These are phyloP conservation scores for Pollenia amentaria DNA, from an alignment of 2,888 invertebrate genomes.

Conservation along the genomic window DNA sequence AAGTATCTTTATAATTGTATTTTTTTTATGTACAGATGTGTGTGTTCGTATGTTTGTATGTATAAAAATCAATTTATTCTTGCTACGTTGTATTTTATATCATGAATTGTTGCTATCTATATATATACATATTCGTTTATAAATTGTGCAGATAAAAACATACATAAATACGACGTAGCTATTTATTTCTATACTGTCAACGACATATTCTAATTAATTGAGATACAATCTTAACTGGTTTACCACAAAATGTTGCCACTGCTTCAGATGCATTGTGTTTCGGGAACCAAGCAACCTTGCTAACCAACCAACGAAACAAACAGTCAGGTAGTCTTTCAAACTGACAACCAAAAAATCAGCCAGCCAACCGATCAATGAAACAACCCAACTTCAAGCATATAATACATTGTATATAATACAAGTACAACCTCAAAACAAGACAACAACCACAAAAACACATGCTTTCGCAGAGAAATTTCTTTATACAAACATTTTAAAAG, in stretches of 20 bases:
- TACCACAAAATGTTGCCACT: slow-evolving; percentile 53
- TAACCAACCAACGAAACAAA: neutral
- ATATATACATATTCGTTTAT: neutral
- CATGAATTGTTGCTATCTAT: slow-evolving; percentile 19
- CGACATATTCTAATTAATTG: slow-evolving; percentile 72
- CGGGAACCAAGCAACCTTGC: slow-evolving; percentile 5
- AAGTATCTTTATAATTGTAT: too few relatives aligned
- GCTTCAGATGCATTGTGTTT: slow-evolving; percentile 13
- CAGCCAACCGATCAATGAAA: neutral
- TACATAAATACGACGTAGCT: neutral
- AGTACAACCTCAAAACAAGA: too few relatives aligned
- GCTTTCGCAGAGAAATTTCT: neutral
- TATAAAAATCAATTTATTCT: slow-evolving; percentile 40
- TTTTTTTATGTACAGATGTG: neutral
- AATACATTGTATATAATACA: too few relatives aligned
- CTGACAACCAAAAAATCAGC: neutral
- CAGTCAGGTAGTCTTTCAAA: neutral
- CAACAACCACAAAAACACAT: too few relatives aligned
- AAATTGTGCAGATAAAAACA: too few relatives aligned
- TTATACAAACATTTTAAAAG: neutral
- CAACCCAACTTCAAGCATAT: neutral
- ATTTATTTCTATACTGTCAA: slow-evolving; percentile 49
- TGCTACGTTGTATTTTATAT: slow-evolving; percentile 11
- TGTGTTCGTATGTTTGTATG: neutral
- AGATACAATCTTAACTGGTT: slow-evolving; percentile 58